Base-by-base conservation (phyloP, 1,140 invertebrate species). In the Kradibia gibbosae region DNA sequence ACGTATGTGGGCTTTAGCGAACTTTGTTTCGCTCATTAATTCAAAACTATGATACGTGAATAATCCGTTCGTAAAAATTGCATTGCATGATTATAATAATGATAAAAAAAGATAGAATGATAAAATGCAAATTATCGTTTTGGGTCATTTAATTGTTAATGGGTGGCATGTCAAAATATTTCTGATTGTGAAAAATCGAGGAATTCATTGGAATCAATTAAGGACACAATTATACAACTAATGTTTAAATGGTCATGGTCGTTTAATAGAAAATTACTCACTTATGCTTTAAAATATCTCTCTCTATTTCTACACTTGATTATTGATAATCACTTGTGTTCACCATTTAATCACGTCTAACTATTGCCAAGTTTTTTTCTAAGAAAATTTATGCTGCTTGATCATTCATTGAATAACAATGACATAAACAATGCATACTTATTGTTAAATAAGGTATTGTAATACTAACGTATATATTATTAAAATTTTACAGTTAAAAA, bases 191-290 rank as follows among this genome's bases (percentile, higher is more conserved):
- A 72, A 60, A 77, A 67, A 57, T 80, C 55, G 70, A 74, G 25
- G 80, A 84, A 73, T 82, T 80, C 81, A 36, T 83, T 76, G 78
- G 60, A 82, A 83, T 82, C 79, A 82, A 82, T 83, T 82, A 85
- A 84, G 89, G 90, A 90, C 89, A 91, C 89, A 91, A 90, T 91
- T 90, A 90, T 91, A 91, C 89, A 86, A 87, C 82, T 85, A 86
- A 84, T 87, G 85, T 67, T 67, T 78, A 78, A 78, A 25, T 70
- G 57, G 73, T 82, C 48, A 82, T 31, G 45, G 60, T 79, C 55
- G 60, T 60, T 34, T 22, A 45, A 50, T 74, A 82, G 81, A 78
- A 65, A 80, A 20, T 73, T 83, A 79, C 83, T 78, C 86, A 88
- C 86, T 87, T 89, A 85, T 86, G 89, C 89, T 88, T 89, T 83